A percentile compares a stretch with the other conserved stretches of the same genome.
Conservation (phyloP, 2,113 vertebrate species). For the Budorcas taxicolor region DNA sequence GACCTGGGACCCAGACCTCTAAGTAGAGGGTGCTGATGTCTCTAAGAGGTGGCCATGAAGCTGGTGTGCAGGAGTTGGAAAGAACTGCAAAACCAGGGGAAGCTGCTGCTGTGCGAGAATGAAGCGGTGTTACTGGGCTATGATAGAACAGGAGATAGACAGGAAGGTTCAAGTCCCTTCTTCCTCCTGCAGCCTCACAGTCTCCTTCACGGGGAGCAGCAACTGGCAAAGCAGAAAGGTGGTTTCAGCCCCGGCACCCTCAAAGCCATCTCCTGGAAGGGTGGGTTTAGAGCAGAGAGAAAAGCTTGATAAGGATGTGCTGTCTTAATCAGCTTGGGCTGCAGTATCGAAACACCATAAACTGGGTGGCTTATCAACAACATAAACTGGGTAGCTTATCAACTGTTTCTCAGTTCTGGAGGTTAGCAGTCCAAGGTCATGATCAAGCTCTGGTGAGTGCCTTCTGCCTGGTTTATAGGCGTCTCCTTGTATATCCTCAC, state of each 20-base stretch:
- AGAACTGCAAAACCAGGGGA: background rate
- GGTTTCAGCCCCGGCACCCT: background rate
- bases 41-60: background rate
- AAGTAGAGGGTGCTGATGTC: background rate
- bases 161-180: background rate
- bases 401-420: background rate
- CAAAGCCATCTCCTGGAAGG: background rate
- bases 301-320: background rate
- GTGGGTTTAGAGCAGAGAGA: background rate
- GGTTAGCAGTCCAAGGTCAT: background rate
- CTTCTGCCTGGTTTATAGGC: background rate
- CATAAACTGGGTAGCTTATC: background rate
- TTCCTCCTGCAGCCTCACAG: background rate
- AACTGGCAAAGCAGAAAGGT: background rate
- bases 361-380: background rate
- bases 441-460: background rate
- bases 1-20: background rate
- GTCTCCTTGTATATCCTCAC: background rate
- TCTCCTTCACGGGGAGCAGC: background rate
- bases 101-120: fast-evolving
- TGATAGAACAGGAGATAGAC: background rate
- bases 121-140: fast-evolving
- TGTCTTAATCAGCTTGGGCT: background rate
- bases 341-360: background rate
- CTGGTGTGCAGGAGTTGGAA: background rate